phyloP scores from a whole-genome alignment of 2,888 invertebrate species.

The Pharmacophagus antenor region DNA sequence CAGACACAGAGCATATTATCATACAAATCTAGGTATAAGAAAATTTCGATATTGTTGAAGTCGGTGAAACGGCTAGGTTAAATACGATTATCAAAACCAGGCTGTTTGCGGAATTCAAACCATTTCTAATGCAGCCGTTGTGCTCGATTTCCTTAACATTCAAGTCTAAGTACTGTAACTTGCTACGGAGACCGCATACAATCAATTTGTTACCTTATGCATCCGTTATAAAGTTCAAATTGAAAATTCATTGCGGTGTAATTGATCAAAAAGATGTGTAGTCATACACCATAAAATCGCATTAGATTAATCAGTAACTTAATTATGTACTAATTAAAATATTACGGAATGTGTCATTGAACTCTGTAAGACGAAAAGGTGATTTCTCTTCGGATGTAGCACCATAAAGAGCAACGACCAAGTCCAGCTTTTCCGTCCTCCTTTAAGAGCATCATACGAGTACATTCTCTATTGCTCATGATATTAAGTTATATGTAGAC shows the following conservation, averaged over 20 bases:
- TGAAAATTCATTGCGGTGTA: neutral
- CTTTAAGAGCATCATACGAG: constrained; percentile 32
- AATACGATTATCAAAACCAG: neutral
- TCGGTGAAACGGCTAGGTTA: neutral
- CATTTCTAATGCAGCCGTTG: constrained; percentile 1
- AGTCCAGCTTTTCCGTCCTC: constrained; percentile 41
- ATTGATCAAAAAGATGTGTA: constrained; percentile 1
- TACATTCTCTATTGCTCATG: constrained; percentile 42
- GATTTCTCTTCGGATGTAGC: constrained; percentile 30
- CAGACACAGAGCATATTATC: too few relatives aligned
- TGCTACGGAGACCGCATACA: neutral
- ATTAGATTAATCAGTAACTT: neutral
- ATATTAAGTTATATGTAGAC: too few relatives aligned
- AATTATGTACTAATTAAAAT: constrained; percentile 4
- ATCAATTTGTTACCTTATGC: neutral
- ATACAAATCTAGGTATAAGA: too few relatives aligned
- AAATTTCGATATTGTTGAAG: constrained; percentile 13
- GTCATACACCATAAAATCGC: constrained; percentile 10
- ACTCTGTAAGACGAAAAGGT: constrained; percentile 4
- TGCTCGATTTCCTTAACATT: constrained; percentile 30
- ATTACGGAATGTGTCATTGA: constrained; percentile 1
- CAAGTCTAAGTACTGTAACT: neutral
- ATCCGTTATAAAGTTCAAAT: neutral
- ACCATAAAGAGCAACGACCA: constrained; percentile 16
- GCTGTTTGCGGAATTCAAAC: constrained; percentile 3